Conservation (phyloP, 2,888 invertebrate genomes). For the Callimorpha dominula region DNA sequence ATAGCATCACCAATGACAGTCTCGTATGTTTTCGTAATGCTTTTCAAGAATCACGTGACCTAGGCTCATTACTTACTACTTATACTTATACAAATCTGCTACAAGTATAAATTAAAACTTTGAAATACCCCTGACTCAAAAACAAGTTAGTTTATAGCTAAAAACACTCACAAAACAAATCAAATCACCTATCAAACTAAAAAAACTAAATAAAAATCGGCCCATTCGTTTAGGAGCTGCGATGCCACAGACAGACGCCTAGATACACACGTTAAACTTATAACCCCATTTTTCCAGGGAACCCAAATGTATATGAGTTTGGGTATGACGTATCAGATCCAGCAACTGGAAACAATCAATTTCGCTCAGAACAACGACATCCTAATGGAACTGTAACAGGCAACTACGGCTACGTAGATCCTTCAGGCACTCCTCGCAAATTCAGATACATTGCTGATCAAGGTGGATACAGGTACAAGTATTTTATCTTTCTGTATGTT, state of each 20-base stretch:
- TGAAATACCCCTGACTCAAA: too few species aligned
- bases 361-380: constrained; percentile 89
- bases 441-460: constrained; percentile 89
- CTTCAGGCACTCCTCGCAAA: constrained; percentile 87
- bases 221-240: too few species aligned
- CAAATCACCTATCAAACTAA: too few species aligned
- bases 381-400: constrained; percentile 91
- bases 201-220: too few species aligned
- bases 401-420: constrained; percentile 90
- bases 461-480: constrained; percentile 88
- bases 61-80: too few species aligned
- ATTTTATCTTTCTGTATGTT: background rate
- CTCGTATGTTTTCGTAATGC: too few species aligned
- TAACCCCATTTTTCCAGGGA: constrained; percentile 55
- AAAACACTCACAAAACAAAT: background rate
- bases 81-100: too few species aligned
- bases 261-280: background rate
- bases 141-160: background rate
- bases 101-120: background rate
- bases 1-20: too few species aligned
- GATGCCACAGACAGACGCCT: too few species aligned
- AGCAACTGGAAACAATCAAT: constrained; percentile 89
- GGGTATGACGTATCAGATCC: constrained; percentile 91
- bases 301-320: constrained; percentile 89
- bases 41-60: too few species aligned